Conservation (phyloP, 2,113 vertebrate species). For the Pseudorasbora parva region DNA sequence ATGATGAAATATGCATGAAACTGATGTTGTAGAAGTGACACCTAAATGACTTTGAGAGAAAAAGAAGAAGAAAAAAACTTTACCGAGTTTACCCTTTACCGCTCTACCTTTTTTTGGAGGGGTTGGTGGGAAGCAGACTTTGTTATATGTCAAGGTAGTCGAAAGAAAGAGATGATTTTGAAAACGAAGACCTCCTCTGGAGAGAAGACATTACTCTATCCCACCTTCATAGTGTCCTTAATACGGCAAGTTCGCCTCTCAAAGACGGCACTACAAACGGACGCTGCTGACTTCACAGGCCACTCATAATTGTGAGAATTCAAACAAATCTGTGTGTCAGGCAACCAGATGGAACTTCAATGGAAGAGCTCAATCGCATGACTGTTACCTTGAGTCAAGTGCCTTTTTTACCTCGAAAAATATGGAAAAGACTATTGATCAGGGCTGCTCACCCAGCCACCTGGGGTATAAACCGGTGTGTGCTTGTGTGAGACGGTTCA, state of each 20-base stretch:
- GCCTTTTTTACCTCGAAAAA: constrained; percentile 71
- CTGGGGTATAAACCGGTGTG: constrained; percentile 46
- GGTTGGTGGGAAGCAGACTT: constrained; percentile 37
- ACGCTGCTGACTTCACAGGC: constrained; percentile 53
- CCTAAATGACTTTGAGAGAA: constrained; percentile 53
- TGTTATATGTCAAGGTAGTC: constrained; percentile 51
- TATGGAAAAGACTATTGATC: constrained; percentile 78
- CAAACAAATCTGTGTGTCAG: constrained; percentile 57
- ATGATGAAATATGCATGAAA: constrained; percentile 61
- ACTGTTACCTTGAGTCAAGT: constrained; percentile 57
- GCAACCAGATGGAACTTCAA: constrained; percentile 58
- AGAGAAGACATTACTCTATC: constrained; percentile 58
- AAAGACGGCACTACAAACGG: constrained; percentile 55
- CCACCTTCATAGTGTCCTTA: constrained; percentile 59
- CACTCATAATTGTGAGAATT: constrained; percentile 63
- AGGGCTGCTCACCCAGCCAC: constrained; percentile 65
- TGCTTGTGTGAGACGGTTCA: background rate
- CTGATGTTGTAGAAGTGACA: constrained; percentile 51
- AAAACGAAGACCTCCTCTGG: constrained; percentile 53
- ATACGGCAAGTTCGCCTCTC: constrained; percentile 52
- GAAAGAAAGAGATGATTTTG: constrained; percentile 45
- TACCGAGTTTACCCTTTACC: constrained; percentile 36
- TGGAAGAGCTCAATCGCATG: constrained; percentile 60
- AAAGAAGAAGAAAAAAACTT: constrained; percentile 19
- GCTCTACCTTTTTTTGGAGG: background rate